Evolutionary conservation across 2,888 invertebrate genomes (phyloP).

Genomic region (Trissoscelio sp.): DNA sequence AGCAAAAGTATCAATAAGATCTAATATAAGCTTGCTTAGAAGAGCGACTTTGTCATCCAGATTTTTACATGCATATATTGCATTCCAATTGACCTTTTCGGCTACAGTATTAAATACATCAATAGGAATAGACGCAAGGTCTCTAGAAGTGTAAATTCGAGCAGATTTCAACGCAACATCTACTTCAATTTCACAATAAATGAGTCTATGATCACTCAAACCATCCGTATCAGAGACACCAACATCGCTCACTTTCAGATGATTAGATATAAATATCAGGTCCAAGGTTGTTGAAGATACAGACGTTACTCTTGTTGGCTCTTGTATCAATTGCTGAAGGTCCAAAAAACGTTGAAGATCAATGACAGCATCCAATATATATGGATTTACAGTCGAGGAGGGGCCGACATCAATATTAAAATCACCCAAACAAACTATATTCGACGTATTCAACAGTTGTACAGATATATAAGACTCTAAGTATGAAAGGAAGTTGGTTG

Average conservation of each 20-base stretch:
- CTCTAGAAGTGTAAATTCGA: too few species aligned
- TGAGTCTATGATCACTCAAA: not conserved
- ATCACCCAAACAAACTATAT: constrained; percentile 3
- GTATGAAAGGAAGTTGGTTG: not conserved
- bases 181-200: not conserved
- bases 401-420: constrained; percentile 2
- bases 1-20: too few species aligned
- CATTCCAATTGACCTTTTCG: too few species aligned
- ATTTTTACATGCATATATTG: too few species aligned
- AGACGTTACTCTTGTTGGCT: not conserved
- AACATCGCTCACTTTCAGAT: not conserved
- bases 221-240: not conserved
- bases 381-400: not conserved
- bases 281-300: not conserved
- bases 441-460: not conserved
- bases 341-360: not conserved
- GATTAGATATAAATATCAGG: not conserved
- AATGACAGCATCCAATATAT: not conserved
- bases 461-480: not conserved
- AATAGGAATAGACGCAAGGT: too few species aligned
- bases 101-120: too few species aligned
- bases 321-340: not conserved
- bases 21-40: too few species aligned
- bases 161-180: too few species aligned
- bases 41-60: too few species aligned